phyloP scores from a whole-genome alignment of 2,797 vertebrate genomes.

The Protosalanx chinensis region DNA sequence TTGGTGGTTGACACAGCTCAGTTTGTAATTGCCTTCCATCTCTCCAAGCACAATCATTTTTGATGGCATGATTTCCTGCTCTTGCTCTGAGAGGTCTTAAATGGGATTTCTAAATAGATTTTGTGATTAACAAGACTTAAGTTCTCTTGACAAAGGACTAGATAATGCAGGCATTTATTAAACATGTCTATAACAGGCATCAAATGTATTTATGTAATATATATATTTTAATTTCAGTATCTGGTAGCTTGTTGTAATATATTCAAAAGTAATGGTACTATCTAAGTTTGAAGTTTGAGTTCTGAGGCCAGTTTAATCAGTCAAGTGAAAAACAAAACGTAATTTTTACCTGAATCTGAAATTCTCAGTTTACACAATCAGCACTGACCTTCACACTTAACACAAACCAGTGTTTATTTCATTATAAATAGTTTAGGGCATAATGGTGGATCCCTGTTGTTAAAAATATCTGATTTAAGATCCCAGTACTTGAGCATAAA shows the following conservation, averaged over 20 bases:
- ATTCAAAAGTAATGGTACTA: not conserved
- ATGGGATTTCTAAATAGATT: not conserved
- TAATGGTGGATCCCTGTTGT: not conserved
- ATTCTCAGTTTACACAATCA: not conserved
- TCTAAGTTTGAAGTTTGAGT: not conserved
- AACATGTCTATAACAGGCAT: not conserved
- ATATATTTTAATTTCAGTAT: no score
- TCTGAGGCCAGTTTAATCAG: not conserved
- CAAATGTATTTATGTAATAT: no score
- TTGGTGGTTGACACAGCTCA: not conserved
- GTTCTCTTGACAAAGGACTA: not conserved
- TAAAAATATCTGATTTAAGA: not conserved
- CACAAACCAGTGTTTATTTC: not conserved
- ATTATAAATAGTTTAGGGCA: not conserved
- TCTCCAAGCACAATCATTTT: constrained; percentile 1
- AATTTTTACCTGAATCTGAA: not conserved
- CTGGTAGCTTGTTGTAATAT: no score
- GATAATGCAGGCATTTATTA: not conserved
- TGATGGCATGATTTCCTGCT: not conserved
- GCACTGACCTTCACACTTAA: not conserved
- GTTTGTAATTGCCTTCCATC: not conserved
- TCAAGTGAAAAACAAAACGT: not conserved
- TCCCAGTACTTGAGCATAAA: not conserved
- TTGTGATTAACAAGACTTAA: not conserved
- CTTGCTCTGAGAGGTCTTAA: not conserved